Conservation (phyloP, 2,113 vertebrate genomes). For the Indicator indicator region DNA sequence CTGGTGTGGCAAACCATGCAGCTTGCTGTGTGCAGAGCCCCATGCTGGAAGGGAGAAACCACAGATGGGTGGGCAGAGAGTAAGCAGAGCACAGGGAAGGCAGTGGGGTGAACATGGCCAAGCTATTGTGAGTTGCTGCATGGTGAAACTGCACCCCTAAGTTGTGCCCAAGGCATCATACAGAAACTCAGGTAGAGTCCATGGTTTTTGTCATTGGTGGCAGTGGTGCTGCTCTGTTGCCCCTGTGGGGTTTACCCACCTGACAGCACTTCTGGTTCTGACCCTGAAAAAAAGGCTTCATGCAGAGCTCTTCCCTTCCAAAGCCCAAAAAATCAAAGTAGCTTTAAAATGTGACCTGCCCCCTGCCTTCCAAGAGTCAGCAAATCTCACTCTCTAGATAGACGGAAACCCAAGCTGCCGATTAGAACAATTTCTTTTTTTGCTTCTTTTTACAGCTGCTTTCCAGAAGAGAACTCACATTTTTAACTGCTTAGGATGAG, state of each 20-base stretch:
- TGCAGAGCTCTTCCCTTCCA: neutral
- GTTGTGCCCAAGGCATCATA: neutral
- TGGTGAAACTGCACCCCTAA: accelerated
- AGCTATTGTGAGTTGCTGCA: neutral
- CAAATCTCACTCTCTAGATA: neutral
- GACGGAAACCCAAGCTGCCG: neutral
- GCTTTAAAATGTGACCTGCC: neutral
- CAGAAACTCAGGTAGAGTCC: neutral
- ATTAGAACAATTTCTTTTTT: neutral
- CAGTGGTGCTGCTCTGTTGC: accelerated
- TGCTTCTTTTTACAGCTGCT: neutral
- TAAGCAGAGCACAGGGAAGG: neutral
- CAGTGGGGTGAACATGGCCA: neutral
- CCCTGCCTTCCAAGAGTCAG: neutral
- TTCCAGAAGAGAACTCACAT: neutral
- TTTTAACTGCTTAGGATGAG: neutral
- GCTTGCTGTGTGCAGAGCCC: neutral
- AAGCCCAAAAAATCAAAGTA: neutral
- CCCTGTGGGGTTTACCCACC: neutral
- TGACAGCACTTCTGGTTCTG: neutral
- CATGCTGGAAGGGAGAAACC: accelerated
- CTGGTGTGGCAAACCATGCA: neutral
- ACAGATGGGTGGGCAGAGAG: neutral
- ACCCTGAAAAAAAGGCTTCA: neutral
- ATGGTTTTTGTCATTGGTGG: neutral